Evolutionary conservation across 2,113 vertebrate species (phyloP), one percentile per base, ranked within the genome.

Genomic region (Microtus montanus): DNA sequence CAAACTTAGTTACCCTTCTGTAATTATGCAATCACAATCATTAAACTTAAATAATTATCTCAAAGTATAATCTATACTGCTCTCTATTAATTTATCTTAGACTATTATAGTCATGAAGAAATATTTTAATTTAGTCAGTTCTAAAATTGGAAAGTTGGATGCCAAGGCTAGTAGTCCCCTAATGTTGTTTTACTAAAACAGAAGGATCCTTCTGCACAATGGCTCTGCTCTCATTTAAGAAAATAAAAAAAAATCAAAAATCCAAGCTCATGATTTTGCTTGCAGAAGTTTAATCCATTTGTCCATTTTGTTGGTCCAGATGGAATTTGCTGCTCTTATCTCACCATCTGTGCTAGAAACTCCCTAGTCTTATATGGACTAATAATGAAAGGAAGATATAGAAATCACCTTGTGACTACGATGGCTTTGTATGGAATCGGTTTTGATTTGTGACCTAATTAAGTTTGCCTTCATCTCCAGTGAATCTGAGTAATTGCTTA

Each of bases 311-410:
- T 85, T 95, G 2, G 7, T 49, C 90, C 94, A 96, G 94, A 94
- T 95, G 94, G 77, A 96, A 75, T 95, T 54, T 85, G 24, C 77
- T 85, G 63, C 38, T 90, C 7, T 85, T 90, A 88, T 78, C 78
- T 14, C 22, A 93, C 94, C 71, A 95, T 95, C 63, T 95, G 93
- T 73, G 61, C 85, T 93, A 73, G 80, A 96, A 94, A 83, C 85
- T 78, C 90, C 85, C 71, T 93, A 61, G 61, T 96, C 92, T 54
- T 90, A 74, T n/a, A 77, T 64, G 92, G 52, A 78, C 93, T 96
- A 97, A 96, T 96, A 96, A 94, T 93, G 91, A 83, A 61, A 96
- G 92, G 77, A 95, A 92, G 92, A 94, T 88, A 88, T 90, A 96
- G 95, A 95, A 89, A 96, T 93, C 58, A 96, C 87, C 70, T 93